Evolutionary conservation across 1,140 invertebrate species (phyloP), one percentile per base, ranked within the genome.

Genomic region (Formica exsecta): DNA sequence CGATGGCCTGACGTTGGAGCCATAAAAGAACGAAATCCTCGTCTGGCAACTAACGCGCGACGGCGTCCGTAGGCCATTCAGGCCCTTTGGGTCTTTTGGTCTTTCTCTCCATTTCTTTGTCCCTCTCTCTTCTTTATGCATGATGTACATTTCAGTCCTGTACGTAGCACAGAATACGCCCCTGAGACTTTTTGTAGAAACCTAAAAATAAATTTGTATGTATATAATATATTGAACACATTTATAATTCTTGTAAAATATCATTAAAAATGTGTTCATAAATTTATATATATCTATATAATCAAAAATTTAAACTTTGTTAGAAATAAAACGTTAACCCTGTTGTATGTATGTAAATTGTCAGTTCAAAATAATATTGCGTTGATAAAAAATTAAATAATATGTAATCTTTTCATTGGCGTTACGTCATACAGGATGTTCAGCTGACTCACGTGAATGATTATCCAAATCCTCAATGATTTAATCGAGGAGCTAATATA

Each of bases 1-100:
- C n/a, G 48, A 22, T 85, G 75, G 83, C 84, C 79, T 79, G 86
- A 76, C 85, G 80, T 59, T 86, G 91, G 88, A 90, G 88, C 89
- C 89, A 91, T 90, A 91, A 93, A 93, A 92, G 91, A 92, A 89
- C 91, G 86, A 93, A 92, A 91, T 92, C 79, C 88, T 86, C 84
- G 91, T 92, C 91, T 92, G 92, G 91, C 71, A 86, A 88, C 90
- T 91, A 92, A 93, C 90, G 87, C 71, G 86, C 77, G 74, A 86
- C 85, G 83, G 86, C 88, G 73, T 83, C 65, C 70, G 54, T n/a
- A 80, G 86, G 70, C 84, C 83, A 74, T 87, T 90, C 36, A 74
- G 86, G 62, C 85, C 85, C 86, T 86, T 86, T 89, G 76, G 91
- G 80, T 88, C 66, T 25, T 13, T 29, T 75, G 76, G 68, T 71